Evolutionary conservation across 2,888 invertebrate genomes (phyloP).

Genomic region (Loripinus fragilis): DNA sequence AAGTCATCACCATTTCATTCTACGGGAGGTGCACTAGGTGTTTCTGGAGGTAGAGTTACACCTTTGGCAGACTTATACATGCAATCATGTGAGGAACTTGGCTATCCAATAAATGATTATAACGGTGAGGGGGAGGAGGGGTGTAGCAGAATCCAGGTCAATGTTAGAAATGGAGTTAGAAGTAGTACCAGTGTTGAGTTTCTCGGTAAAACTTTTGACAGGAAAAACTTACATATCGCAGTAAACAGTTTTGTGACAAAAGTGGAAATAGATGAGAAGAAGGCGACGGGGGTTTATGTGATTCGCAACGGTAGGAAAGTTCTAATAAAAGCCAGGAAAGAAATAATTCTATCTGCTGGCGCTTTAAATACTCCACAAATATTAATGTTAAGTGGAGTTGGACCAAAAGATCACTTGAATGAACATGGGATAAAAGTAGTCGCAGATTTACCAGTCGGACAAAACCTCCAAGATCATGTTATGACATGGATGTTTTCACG

Average conservation of each 20-base stretch:
- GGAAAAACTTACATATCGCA: constrained; percentile 69
- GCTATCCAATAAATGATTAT: constrained; percentile 84
- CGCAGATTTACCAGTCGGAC: constrained; percentile 77
- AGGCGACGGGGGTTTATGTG: constrained; percentile 70
- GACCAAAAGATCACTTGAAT: constrained; percentile 79
- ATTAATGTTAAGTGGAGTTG: constrained; percentile 81
- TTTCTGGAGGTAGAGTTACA: constrained; percentile 64
- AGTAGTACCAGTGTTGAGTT: constrained; percentile 77
- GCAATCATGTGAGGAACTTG: constrained; percentile 87
- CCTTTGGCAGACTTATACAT: constrained; percentile 71
- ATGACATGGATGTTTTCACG: constrained; percentile 21
- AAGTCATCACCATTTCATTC: constrained; percentile 74
- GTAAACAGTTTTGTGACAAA: constrained; percentile 62
- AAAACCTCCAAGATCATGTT: constrained; percentile 77
- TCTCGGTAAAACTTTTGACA: constrained; percentile 66
- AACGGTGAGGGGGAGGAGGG: constrained; percentile 43
- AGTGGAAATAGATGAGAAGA: constrained; percentile 61
- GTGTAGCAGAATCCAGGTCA: constrained; percentile 35
- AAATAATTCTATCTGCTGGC: constrained; percentile 81
- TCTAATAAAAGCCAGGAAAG: constrained; percentile 63
- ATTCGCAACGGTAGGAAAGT: constrained; percentile 51
- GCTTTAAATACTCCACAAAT: constrained; percentile 80
- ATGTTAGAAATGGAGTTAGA: constrained; percentile 68
- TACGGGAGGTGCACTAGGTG: constrained; percentile 73
- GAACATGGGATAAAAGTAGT: constrained; percentile 74